Percentiles rank a stretch among this genome's conserved stretches.
Evolutionary conservation across 2,113 vertebrate species (phyloP).

Genomic region (Catharus fuscescens): DNA sequence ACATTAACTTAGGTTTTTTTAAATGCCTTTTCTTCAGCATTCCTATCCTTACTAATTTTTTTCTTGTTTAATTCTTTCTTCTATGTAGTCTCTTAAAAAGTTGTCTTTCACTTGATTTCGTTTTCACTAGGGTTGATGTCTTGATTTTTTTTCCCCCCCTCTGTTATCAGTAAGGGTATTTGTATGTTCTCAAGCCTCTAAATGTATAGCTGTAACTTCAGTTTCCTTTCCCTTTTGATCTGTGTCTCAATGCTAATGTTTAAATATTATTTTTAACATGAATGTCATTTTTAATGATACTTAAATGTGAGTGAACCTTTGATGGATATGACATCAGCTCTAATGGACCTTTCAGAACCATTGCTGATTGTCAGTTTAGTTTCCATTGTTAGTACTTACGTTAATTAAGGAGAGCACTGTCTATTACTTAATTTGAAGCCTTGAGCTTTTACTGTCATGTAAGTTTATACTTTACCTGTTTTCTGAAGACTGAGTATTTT

Average conservation of each 20-base stretch:
- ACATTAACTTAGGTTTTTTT: not conserved
- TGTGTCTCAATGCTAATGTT: not conserved
- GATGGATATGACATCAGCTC: not conserved
- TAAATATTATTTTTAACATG: not conserved
- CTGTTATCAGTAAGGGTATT: not conserved
- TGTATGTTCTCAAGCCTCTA: not conserved
- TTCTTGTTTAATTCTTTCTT: not conserved
- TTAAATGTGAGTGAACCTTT: not conserved
- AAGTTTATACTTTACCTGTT: slow-evolving; percentile 28
- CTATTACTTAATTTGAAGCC: slow-evolving; percentile 13
- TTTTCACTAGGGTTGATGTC: not conserved
- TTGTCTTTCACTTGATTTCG: not conserved
- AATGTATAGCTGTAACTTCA: not conserved
- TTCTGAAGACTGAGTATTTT: slow-evolving; percentile 10
- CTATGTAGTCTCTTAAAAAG: not conserved
- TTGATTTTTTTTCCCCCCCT: not conserved
- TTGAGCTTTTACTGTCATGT: slow-evolving; percentile 32
- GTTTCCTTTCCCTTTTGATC: not conserved
- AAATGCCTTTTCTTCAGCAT: not conserved
- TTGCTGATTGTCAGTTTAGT: slow-evolving; percentile 27
- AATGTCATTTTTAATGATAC: slow-evolving; percentile 18
- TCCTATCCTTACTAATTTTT: not conserved
- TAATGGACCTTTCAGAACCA: slow-evolving; percentile 27
- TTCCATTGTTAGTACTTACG: slow-evolving; percentile 29
- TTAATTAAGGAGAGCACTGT: slow-evolving; percentile 12